Base-by-base conservation (phyloP, 2,888 invertebrate species). In the Macrosoma leucophasiata region DNA sequence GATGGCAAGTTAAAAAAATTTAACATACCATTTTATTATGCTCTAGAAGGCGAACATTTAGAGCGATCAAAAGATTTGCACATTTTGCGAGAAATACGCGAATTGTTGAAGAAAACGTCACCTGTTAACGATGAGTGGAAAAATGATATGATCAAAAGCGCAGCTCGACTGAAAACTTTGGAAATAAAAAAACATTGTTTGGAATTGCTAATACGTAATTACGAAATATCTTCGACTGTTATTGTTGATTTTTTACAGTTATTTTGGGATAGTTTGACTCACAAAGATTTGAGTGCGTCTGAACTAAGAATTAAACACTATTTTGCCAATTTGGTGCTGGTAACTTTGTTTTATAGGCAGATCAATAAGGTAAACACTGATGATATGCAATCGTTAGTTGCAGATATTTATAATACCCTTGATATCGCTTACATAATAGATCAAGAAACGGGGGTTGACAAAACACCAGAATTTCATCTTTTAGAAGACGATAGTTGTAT, bases 11-110 rank as follows among this genome's bases (percentile, higher is more conserved):
- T 97, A 1, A 95, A 93, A 63, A 92, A 92, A 58, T 88, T 97
- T 42, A 81, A 86, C 41, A 91, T 97, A 52, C 98, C 98, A 13
- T 98, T 97, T 68, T 96, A 96, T 71, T 93, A 92, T 66, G 92
- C 95, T 0, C 81, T 97, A 21, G 93, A 93, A 64, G 95, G 93
- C 49, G 93, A 92, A 62, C 94, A 94, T 70, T 95, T 94, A 36
- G 91, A 92, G 52, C 89, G 93, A 53, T 93, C 95, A 0, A 89
- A 94, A 50, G 97, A 97, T 70, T 86, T 96, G 32, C 95, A 97
- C 73, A 81, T 95, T 25, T 84, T 96, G 39, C 90, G 94, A 58
- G 91, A 93, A 48, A 69, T 94, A 13, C 89, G 91, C 39, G 88
- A 88, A 21, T 85, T 87, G 41, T 66, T 94, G 9, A 90, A 89